Evolutionary conservation across 2,113 vertebrate genomes (phyloP).

Genomic region (Atrichornis clamosus): DNA sequence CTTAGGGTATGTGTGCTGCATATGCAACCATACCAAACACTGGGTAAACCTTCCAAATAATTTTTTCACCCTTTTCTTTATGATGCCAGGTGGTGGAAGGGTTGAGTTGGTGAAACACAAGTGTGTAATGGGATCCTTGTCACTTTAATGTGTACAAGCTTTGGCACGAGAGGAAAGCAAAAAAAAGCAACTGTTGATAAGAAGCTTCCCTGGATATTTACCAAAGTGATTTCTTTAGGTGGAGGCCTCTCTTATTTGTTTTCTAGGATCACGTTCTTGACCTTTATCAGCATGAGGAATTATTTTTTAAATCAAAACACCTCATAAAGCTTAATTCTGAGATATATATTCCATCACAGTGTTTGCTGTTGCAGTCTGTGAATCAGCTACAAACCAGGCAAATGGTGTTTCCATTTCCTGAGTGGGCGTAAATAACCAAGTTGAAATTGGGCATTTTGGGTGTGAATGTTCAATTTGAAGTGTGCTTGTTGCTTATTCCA

Average conservation of each 20-base stretch:
- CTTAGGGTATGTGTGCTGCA: too few relatives aligned
- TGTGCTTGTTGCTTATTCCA: fast-evolving
- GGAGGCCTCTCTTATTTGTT: not conserved
- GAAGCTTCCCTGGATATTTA: not conserved
- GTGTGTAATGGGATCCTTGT: not conserved
- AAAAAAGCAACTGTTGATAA: not conserved
- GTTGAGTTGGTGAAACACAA: not conserved
- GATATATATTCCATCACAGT: fast-evolving
- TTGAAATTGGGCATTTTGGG: not conserved
- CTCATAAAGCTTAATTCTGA: not conserved
- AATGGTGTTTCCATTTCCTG: not conserved
- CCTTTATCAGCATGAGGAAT: not conserved
- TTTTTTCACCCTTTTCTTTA: not conserved
- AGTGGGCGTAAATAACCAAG: not conserved
- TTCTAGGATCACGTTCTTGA: not conserved
- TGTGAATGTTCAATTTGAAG: not conserved
- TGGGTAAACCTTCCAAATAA: not conserved
- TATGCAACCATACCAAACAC: fast-evolving
- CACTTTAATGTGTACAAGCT: not conserved
- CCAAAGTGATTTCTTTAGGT: not conserved
- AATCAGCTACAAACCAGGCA: not conserved
- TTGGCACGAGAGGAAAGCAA: not conserved
- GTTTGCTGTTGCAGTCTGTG: not conserved
- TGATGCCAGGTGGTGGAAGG: not conserved
- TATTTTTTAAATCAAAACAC: not conserved